Conservation (phyloP, 1,140 invertebrate species). For the Drosophila arawakana region DNA sequence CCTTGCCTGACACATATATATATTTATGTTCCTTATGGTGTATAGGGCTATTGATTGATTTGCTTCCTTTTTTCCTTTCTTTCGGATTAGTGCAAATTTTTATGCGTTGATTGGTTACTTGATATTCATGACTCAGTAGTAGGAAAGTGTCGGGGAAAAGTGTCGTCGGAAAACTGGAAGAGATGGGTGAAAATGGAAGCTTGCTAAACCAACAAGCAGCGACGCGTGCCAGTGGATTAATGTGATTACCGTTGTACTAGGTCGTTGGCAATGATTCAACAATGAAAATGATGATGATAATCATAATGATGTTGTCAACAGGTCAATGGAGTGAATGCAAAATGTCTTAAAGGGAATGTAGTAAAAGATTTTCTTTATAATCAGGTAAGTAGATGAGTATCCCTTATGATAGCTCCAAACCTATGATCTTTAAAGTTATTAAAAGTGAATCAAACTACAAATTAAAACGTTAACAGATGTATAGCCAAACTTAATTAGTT, state of each 20-base stretch:
- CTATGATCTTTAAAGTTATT: too few species aligned
- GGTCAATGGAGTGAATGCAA: neutral
- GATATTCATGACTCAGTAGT: constrained; percentile 69
- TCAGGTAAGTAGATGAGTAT: too few species aligned
- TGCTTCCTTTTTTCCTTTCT: constrained; percentile 14
- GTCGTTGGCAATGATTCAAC: constrained; percentile 50
- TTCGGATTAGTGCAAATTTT: constrained; percentile 69
- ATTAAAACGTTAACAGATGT: too few species aligned
- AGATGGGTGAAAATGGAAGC: neutral
- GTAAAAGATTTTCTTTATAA: too few species aligned
- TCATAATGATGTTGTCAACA: neutral
- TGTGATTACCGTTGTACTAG: constrained; percentile 77
- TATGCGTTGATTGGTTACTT: constrained; percentile 78
- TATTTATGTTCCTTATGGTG: constrained; percentile 10
- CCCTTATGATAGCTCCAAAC: too few species aligned
- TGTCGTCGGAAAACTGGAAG: neutral
- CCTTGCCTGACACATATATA: constrained; percentile 13
- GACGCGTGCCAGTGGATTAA: constrained; percentile 72
- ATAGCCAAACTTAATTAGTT: neutral
- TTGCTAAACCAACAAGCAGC: neutral
- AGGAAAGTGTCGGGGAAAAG: neutral
- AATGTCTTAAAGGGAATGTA: too few species aligned
- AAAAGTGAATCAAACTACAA: too few species aligned
- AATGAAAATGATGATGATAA: constrained; percentile 36
- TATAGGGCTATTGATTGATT: constrained; percentile 68